Evolutionary conservation across 64 coral and sea anemone species (phyloP).

Genomic region (Hydrozoanthus tunicans): DNA sequence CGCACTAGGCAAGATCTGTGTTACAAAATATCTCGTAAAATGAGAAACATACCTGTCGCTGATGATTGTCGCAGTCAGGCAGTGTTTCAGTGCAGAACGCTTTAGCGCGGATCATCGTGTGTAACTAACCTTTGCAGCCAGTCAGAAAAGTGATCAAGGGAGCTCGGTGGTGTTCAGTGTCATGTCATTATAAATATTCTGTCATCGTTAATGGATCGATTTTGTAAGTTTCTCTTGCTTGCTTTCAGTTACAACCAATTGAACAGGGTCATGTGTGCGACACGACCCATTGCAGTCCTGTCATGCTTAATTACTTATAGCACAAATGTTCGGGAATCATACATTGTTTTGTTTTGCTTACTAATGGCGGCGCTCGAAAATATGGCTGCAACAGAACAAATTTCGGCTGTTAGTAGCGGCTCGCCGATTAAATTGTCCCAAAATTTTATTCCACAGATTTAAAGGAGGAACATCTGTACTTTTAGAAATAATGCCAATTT

Average conservation of each 20-base stretch:
- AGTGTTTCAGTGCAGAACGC: slow-evolving; percentile 12
- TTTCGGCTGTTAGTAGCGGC: too few species aligned
- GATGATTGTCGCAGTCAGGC: slow-evolving; percentile 15
- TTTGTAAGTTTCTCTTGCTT: slow-evolving; percentile 9
- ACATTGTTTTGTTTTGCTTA: too few species aligned
- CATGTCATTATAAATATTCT: slow-evolving; percentile 44
- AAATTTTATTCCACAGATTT: too few species aligned
- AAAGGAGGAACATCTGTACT: too few species aligned
- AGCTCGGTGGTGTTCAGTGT: slow-evolving; percentile 23
- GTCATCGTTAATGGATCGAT: slow-evolving; percentile 57
- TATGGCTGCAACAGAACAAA: too few species aligned
- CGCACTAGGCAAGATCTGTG: neutral
- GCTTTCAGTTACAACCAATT: slow-evolving; percentile 1
- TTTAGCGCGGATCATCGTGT: slow-evolving; percentile 33
- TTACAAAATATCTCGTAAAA: neutral
- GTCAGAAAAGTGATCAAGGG: slow-evolving; percentile 48
- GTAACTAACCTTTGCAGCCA: neutral
- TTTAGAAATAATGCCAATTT: neutral
- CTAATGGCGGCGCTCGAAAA: too few species aligned
- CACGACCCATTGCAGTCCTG: slow-evolving; percentile 15
- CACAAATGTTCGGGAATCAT: neutral
- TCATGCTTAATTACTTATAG: slow-evolving; percentile 16
- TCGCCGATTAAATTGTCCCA: too few species aligned
- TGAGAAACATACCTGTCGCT: slow-evolving; percentile 42
- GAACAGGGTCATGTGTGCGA: neutral